phyloP scores from a whole-genome alignment of 2,888 invertebrate species.

The Lamproptera curius region DNA sequence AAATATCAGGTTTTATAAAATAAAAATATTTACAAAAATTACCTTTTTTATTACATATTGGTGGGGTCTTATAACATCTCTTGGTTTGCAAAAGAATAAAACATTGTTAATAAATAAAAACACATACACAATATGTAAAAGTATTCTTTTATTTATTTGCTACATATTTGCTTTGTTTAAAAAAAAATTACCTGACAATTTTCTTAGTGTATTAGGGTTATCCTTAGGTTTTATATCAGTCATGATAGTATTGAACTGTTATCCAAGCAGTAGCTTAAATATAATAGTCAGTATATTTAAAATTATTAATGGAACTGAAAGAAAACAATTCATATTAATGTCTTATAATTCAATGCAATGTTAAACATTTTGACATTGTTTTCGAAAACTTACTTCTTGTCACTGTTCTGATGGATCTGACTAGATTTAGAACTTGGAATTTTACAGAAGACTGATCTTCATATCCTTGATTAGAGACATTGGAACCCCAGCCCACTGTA shows the following conservation, averaged over 20 bases:
- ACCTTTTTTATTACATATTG: too few relatives aligned
- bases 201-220: too few relatives aligned
- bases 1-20: too few relatives aligned
- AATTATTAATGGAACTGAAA: conserved; percentile 97
- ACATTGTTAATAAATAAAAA: background rate
- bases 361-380: too few relatives aligned
- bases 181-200: too few relatives aligned
- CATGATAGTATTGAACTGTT: conserved; percentile 34
- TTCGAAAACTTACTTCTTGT: conserved; percentile 92
- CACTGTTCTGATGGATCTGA: conserved; percentile 97
- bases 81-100: background rate
- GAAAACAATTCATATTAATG: too few relatives aligned
- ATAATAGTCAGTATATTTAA: conserved; percentile 92
- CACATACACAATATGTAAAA: too few relatives aligned
- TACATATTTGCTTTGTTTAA: too few relatives aligned
- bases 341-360: too few relatives aligned
- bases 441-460: conserved; percentile 92
- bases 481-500: conserved; percentile 94
- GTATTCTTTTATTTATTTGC: background rate
- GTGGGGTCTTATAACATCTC: too few relatives aligned
- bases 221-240: background rate
- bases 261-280: conserved; percentile 93
- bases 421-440: conserved; percentile 91
- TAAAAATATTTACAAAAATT: too few relatives aligned
- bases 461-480: conserved; percentile 88